Percentiles rank a stretch among this genome's conserved stretches.
Conservation (phyloP, 2,888 invertebrate genomes). For the Yponomeuta cagnagella region DNA sequence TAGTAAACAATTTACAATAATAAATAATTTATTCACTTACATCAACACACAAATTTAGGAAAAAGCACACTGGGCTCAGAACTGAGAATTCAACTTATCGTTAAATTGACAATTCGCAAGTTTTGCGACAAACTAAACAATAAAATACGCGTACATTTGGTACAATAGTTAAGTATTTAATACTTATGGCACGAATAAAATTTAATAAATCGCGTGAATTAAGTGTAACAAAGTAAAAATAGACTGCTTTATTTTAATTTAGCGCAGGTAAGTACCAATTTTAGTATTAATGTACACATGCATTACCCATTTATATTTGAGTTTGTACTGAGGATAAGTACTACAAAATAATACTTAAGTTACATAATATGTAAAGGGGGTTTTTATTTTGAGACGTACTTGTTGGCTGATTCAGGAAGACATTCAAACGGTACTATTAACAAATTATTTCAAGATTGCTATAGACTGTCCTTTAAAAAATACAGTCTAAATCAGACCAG, state of each 20-base stretch:
- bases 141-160: constrained; percentile 7
- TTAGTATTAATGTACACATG: neutral
- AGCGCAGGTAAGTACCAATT: neutral
- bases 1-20: constrained; percentile 1
- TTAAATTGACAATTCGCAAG: neutral
- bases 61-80: neutral
- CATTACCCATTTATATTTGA: neutral
- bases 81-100: neutral
- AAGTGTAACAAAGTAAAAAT: neutral
- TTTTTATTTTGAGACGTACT: too few species aligned
- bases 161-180: constrained; percentile 14
- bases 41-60: neutral
- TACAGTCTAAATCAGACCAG: too few species aligned
- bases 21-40: constrained; percentile 21
- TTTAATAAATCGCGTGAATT: too few species aligned
- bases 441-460: too few species aligned
- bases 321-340: neutral
- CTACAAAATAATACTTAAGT: neutral
- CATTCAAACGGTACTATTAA: too few species aligned
- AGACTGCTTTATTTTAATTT: neutral
- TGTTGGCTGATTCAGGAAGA: too few species aligned
- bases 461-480: too few species aligned
- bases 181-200: constrained; percentile 4
- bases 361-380: too few species aligned
- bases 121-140: neutral